phyloP scores from a whole-genome alignment of 2,113 vertebrate species.

The Hylia prasina region DNA sequence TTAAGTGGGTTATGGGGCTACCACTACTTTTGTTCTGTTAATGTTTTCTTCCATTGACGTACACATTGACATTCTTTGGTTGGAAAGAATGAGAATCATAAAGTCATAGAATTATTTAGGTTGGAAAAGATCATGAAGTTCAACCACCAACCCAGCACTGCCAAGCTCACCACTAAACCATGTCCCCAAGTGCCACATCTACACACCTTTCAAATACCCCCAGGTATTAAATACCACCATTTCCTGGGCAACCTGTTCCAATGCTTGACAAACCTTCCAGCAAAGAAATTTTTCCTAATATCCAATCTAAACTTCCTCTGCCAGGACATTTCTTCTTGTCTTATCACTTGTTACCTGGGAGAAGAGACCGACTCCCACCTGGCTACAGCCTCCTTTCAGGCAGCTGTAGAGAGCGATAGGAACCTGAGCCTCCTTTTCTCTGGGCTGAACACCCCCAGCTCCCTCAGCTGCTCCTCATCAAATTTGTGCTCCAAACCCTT shows the following conservation, averaged over 20 bases:
- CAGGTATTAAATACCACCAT: too few relatives aligned
- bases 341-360: not conserved
- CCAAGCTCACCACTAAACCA: not conserved
- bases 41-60: not conserved
- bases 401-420: rapidly evolving
- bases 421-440: not conserved
- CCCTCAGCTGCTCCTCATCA: not conserved
- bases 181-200: not conserved
- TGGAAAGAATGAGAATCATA: not conserved
- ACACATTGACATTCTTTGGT: not conserved
- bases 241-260: not conserved
- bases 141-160: not conserved
- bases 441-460: not conserved
- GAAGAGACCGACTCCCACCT: not conserved
- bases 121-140: not conserved
- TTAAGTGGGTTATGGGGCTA: not conserved
- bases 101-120: not conserved
- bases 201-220: not conserved
- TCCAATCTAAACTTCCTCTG: not conserved
- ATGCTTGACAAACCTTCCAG: not conserved
- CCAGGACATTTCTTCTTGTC: not conserved
- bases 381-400: not conserved
- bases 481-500: not conserved
- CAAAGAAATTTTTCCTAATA: not conserved
- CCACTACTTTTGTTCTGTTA: not conserved